Evolutionary conservation across 2,797 vertebrate genomes (phyloP).

Genomic region (Todus mexicanus): DNA sequence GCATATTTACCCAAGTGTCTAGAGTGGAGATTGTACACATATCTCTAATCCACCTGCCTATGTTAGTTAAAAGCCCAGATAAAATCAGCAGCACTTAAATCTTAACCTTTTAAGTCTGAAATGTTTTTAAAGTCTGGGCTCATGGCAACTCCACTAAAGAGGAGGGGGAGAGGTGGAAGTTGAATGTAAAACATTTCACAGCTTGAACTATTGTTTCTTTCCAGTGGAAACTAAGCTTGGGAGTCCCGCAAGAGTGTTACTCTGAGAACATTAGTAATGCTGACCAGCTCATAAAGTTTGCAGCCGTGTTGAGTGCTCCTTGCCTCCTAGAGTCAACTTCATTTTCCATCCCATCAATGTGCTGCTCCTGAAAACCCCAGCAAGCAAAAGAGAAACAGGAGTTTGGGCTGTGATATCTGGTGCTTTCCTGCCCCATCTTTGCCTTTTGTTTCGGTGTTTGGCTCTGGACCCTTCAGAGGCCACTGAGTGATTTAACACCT

Average conservation of each 20-base stretch:
- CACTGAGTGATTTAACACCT: constrained; percentile 59
- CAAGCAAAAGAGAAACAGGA: not conserved
- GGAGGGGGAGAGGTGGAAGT: not conserved
- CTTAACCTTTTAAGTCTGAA: constrained; percentile 87
- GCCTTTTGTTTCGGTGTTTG: constrained; percentile 46
- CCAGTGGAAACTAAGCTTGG: constrained; percentile 23
- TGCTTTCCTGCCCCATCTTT: not conserved
- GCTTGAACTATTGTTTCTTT: constrained; percentile 43
- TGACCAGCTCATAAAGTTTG: constrained; percentile 51
- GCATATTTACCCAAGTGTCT: constrained; percentile 88
- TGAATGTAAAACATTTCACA: constrained; percentile 48
- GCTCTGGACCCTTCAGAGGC: not conserved
- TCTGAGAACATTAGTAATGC: constrained; percentile 36
- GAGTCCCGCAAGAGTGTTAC: constrained; percentile 13
- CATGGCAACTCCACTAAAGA: constrained; percentile 72
- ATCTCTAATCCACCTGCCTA: constrained; percentile 89
- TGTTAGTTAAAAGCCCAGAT: constrained; percentile 86
- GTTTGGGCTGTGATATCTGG: constrained; percentile 3
- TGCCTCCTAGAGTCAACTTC: constrained; percentile 38
- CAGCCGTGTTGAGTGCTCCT: constrained; percentile 39
- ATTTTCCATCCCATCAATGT: not conserved
- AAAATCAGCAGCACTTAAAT: constrained; percentile 87
- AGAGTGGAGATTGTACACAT: constrained; percentile 87
- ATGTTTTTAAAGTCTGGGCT: constrained; percentile 83
- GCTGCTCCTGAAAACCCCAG: constrained; percentile 16